Base-by-base conservation (phyloP, 2,113 vertebrate genomes). In the Planiliza haematocheilus region DNA sequence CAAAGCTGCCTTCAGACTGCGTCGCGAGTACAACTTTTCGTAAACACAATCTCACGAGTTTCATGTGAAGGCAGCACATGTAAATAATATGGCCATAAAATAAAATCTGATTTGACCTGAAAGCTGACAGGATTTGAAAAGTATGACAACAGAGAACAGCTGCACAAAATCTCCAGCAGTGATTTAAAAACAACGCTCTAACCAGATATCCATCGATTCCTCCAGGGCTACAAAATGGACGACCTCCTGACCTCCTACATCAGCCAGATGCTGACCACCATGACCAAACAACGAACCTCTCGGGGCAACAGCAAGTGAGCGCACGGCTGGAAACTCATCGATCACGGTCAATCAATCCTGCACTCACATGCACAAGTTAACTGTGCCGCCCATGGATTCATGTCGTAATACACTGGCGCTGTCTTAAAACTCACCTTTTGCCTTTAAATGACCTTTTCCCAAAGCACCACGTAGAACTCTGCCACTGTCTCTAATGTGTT, bases 211-310 rank as follows among this genome's bases (percentile, higher is more conserved):
- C 52, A 24, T 11, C 13, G 49, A 1, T 70, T n/a, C 16, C 43
- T 39, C 41, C 92, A 99, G 97, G 97, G 98, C 59, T 99, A 99
- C 93, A 99, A 99, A 91, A 98, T 99, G 98, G 97, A 99, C 17
- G 98, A 99, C 86, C 96, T 98, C 59, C 74, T 98, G 87, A 98
- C 98, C n/a, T 98, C 97, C 0, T 99, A 98, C 91, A 99, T 99
- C 90, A 99, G 97, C 90, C 97, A 99, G 95, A 98, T 99, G 97
- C 82, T 99, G 72, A 97, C 97, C 1, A 95, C 95, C n/a, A 97
- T 99, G 97, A 98, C 94, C 87, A 98, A 96, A 87, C 96, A 97
- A 89, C 90, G 97, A 55, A 93, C 90, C 2, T 88, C 94, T 11
- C 95, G 95, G 48, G 92, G 91, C 34, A 94, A 91, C 90, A 94